These are phyloP conservation scores for Megatriorchis doriae DNA, from an alignment of 2,113 vertebrate species.

Conservation along the genomic window DNA sequence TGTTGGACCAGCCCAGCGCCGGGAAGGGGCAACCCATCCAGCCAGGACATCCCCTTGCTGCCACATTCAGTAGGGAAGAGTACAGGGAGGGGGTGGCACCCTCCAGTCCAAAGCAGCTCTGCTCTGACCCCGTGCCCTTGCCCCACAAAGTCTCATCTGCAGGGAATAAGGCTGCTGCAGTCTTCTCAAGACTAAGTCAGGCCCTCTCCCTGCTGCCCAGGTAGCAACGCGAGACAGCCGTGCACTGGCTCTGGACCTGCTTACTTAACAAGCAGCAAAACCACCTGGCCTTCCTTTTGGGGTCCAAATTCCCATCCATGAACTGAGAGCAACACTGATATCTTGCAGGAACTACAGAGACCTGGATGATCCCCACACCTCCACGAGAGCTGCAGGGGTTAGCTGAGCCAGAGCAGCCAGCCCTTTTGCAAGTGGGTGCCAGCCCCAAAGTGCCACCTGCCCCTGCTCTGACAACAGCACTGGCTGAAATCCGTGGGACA, in stretches of 20 bases:
- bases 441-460: neutral
- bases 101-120: neutral
- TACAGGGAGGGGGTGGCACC: neutral
- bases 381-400: accelerated
- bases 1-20: neutral
- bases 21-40: neutral
- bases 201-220: neutral
- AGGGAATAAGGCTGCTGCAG: neutral
- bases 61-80: accelerated
- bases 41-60: neutral
- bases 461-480: neutral
- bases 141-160: neutral
- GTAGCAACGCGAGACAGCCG: neutral
- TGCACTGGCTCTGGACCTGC: neutral
- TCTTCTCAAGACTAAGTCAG: neutral
- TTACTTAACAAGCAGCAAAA: neutral
- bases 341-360: neutral
- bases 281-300: neutral
- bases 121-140: neutral
- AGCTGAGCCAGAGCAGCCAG: neutral
- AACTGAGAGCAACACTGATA: neutral
- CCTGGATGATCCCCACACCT: neutral
- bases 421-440: too few relatives aligned
- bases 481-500: too few relatives aligned
- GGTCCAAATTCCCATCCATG: too few relatives aligned